Percentiles rank a stretch among this genome's conserved stretches.
These are phyloP conservation scores for Saimiri boliviensis DNA, from an alignment of 2,113 vertebrate genomes.

Conservation along the genomic window DNA sequence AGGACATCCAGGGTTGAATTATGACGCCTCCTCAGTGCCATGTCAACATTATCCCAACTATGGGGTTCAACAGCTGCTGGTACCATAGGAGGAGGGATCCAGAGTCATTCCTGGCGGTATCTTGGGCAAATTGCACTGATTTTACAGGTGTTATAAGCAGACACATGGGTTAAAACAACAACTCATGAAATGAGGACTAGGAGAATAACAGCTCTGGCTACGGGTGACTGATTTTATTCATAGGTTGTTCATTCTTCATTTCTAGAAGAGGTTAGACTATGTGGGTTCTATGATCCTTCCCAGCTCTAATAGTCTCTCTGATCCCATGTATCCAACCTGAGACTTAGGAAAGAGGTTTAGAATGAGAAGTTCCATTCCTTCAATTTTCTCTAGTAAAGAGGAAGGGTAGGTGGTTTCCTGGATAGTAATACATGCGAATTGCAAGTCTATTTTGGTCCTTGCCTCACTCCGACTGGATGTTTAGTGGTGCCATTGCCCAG, in stretches of 20 bases:
- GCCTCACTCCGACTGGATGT: background rate
- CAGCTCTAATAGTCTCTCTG: background rate
- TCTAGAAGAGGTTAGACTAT: background rate
- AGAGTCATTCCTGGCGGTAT: background rate
- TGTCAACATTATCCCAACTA: background rate
- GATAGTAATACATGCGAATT: background rate
- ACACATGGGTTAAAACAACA: background rate
- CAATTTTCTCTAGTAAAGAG: background rate
- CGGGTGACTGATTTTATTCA: background rate
- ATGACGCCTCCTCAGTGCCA: background rate
- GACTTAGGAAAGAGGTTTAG: background rate
- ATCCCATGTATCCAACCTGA: background rate
- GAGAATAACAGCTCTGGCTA: background rate
- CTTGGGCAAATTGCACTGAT: background rate
- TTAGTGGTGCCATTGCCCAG: background rate
- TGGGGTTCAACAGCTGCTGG: background rate
- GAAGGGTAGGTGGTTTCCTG: background rate
- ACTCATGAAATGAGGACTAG: background rate
- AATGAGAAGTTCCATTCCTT: background rate
- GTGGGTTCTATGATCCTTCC: background rate
- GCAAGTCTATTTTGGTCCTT: background rate
- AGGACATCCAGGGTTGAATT: background rate
- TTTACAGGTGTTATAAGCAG: background rate
- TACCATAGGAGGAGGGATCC: background rate
- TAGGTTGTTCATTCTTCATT: background rate